Conservation (phyloP, 2,113 vertebrate genomes). For the Capricornis sumatraensis region DNA sequence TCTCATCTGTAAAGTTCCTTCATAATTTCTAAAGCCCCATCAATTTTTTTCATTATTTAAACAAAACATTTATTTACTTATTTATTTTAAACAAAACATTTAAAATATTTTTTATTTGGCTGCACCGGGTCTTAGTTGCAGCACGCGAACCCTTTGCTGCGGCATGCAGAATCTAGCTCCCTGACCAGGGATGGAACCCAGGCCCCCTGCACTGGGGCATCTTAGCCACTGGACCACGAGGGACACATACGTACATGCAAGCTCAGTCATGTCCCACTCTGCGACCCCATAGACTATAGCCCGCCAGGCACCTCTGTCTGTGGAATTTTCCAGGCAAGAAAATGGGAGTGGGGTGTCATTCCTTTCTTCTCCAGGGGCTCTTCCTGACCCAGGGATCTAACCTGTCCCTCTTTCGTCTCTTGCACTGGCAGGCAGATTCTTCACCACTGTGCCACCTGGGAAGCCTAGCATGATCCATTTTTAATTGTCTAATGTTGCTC, state of each 20-base stretch:
- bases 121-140: not conserved
- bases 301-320: not conserved
- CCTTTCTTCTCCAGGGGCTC: not conserved
- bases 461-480: not conserved
- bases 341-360: not conserved
- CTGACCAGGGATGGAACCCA: not conserved
- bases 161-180: not conserved
- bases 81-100: not conserved
- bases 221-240: not conserved
- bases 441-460: not conserved
- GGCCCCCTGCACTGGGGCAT: not conserved
- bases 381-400: not conserved
- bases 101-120: not conserved
- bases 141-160: not conserved
- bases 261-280: not conserved
- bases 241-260: not conserved
- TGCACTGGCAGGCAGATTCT: not conserved
- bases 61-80: not conserved
- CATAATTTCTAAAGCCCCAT: not conserved
- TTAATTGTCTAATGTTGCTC: not conserved
- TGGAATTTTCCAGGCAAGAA: not conserved
- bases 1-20: not conserved
- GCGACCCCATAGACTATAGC: not conserved
- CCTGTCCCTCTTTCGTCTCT: not conserved
- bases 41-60: not conserved